Conservation (phyloP, 2,888 invertebrate genomes). For the Acrobasis suavella region DNA sequence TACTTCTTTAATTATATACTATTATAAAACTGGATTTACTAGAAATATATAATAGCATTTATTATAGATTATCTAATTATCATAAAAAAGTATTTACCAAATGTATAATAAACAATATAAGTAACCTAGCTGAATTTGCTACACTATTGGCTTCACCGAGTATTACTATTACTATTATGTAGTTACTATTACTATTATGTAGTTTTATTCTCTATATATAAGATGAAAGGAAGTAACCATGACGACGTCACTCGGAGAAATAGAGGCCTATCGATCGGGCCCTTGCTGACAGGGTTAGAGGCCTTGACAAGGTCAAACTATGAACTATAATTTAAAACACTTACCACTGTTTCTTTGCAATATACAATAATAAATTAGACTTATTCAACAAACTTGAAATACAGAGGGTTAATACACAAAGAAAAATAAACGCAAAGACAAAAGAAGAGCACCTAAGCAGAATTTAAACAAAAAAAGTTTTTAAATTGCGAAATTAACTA, state of each 20-base stretch:
- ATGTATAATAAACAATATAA: no score
- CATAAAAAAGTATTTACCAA: no score
- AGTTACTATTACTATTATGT: not conserved
- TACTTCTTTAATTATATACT: not conserved
- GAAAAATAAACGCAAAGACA: no score
- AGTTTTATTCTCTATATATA: not conserved
- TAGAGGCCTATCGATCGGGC: slow-evolving; percentile 19
- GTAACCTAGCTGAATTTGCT: not conserved
- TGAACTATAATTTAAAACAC: not conserved
- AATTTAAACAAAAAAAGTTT: no score
- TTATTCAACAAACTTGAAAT: no score
- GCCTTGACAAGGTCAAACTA: not conserved
- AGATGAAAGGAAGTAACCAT: slow-evolving; percentile 2
- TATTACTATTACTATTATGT: not conserved
- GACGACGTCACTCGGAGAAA: slow-evolving; percentile 11
- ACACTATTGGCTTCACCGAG: slow-evolving; percentile 10
- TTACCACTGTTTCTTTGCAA: no score
- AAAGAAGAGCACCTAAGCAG: no score
- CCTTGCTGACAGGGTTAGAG: slow-evolving; percentile 10
- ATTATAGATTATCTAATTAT: no score
- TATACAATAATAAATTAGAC: no score
- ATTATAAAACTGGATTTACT: not conserved
- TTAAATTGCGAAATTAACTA: no score
- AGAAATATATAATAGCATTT: no score
- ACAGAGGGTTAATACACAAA: no score